These are phyloP conservation scores for Andrena bicolor DNA, from an alignment of 2,888 invertebrate species.

Conservation along the genomic window DNA sequence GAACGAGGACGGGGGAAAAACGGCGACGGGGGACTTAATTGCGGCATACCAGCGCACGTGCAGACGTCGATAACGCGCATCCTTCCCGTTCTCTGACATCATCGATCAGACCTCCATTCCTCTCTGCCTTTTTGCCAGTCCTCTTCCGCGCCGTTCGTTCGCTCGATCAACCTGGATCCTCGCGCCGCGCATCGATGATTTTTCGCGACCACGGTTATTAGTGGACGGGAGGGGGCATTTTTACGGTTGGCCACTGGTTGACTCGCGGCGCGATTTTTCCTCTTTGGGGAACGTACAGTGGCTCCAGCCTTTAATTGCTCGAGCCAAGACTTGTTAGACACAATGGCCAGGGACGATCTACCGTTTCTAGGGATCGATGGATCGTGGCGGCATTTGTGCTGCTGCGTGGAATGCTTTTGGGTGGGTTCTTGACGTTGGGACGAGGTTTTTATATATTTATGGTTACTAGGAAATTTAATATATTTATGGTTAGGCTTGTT, in stretches of 20 bases:
- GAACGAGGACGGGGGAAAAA: constrained; percentile 32
- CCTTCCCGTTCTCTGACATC: constrained; percentile 70
- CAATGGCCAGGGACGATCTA: neutral
- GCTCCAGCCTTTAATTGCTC: constrained; percentile 1
- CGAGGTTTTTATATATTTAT: no score
- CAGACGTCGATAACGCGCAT: constrained; percentile 70
- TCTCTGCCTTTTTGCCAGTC: constrained; percentile 54
- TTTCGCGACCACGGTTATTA: constrained; percentile 53
- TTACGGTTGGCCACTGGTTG: constrained; percentile 13
- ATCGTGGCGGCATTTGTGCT: neutral
- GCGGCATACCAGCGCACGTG: constrained; percentile 73
- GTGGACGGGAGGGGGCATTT: constrained; percentile 36
- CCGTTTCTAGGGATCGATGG: neutral
- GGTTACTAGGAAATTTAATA: no score
- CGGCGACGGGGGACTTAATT: constrained; percentile 63
- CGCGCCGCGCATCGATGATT: constrained; percentile 24
- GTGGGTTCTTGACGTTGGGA: no score
- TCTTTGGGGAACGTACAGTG: constrained; percentile 6
- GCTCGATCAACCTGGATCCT: constrained; percentile 43
- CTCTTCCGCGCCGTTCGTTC: constrained; percentile 47
- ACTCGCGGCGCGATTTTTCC: neutral
- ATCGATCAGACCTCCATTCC: constrained; percentile 69
- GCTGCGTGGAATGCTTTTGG: neutral
- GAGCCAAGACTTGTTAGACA: neutral
- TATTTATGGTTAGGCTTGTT: no score